These are phyloP conservation scores for Gymnobelideus leadbeateri DNA, from an alignment of 2,113 vertebrate genomes.

Conservation along the genomic window DNA sequence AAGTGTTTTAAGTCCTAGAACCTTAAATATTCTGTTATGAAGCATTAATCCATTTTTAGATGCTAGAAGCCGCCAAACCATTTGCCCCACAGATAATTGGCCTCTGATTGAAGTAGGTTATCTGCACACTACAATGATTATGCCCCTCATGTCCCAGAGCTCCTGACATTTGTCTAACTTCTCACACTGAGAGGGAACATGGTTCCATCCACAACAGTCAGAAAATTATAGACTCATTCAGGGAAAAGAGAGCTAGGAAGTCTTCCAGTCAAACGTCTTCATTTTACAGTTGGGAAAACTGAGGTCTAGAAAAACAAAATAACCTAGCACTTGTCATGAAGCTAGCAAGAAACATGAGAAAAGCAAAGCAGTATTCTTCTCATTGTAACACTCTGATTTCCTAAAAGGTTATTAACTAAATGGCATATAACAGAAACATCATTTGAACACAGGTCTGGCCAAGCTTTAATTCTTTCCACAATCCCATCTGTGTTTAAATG, in stretches of 20 bases:
- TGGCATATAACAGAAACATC: conserved; percentile 20
- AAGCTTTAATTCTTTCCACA: conserved; percentile 1
- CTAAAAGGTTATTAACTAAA: neutral
- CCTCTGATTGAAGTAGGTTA: neutral
- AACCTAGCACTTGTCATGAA: neutral
- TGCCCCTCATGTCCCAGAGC: neutral
- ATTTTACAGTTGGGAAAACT: conserved; percentile 26
- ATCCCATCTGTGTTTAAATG: neutral
- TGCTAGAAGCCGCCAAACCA: neutral
- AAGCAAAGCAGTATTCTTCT: neutral
- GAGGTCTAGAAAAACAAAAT: conserved; percentile 4
- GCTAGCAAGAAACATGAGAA: neutral
- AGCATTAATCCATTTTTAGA: conserved; percentile 7
- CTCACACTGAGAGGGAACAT: neutral
- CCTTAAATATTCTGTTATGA: neutral
- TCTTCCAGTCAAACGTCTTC: neutral
- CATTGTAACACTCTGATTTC: neutral
- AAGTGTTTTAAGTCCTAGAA: conserved; percentile 43
- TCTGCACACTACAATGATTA: neutral
- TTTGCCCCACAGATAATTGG: conserved; percentile 4
- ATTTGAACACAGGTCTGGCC: conserved; percentile 13
- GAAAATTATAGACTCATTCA: neutral
- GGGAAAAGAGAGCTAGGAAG: neutral
- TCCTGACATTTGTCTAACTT: neutral
- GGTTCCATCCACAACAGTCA: neutral